Evolutionary conservation across 2,888 invertebrate species (phyloP).

Genomic region (Cheilosia vulpina): DNA sequence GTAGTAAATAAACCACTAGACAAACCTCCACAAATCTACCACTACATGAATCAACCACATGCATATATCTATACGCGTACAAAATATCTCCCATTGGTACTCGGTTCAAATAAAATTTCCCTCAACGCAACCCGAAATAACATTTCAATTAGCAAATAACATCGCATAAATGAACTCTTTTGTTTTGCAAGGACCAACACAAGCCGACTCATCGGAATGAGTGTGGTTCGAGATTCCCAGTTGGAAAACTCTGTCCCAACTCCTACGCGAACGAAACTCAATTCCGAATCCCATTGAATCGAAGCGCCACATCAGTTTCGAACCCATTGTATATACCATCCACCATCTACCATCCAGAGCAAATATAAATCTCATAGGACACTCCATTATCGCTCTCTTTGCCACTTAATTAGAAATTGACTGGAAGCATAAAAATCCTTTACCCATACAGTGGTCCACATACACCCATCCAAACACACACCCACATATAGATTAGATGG

Average conservation of each 20-base stretch:
- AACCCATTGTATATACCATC: neutral
- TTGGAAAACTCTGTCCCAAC: slow-evolving; percentile 13
- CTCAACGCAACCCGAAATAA: slow-evolving; percentile 33
- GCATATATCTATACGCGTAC: neutral
- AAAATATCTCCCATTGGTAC: slow-evolving; percentile 20
- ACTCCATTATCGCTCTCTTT: slow-evolving; percentile 74
- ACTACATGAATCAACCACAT: neutral
- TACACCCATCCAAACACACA: slow-evolving; percentile 2
- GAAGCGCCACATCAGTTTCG: slow-evolving; percentile 21
- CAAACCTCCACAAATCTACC: neutral
- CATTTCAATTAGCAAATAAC: slow-evolving; percentile 59
- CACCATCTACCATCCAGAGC: slow-evolving; percentile 20
- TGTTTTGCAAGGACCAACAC: slow-evolving; percentile 45
- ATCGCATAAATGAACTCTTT: slow-evolving; percentile 57
- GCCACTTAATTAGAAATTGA: slow-evolving; percentile 75
- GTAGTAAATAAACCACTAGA: neutral
- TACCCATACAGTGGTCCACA: slow-evolving; percentile 4
- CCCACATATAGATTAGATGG: slow-evolving; percentile 6
- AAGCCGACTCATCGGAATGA: slow-evolving; percentile 22
- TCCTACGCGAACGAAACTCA: neutral
- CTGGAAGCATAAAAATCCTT: slow-evolving; percentile 69
- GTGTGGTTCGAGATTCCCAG: slow-evolving; percentile 12
- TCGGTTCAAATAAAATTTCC: slow-evolving; percentile 27
- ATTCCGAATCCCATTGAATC: slow-evolving; percentile 36
- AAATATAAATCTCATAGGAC: slow-evolving; percentile 70